Evolutionary conservation across 2,888 invertebrate genomes (phyloP).

Genomic region (Pollenia labialis): DNA sequence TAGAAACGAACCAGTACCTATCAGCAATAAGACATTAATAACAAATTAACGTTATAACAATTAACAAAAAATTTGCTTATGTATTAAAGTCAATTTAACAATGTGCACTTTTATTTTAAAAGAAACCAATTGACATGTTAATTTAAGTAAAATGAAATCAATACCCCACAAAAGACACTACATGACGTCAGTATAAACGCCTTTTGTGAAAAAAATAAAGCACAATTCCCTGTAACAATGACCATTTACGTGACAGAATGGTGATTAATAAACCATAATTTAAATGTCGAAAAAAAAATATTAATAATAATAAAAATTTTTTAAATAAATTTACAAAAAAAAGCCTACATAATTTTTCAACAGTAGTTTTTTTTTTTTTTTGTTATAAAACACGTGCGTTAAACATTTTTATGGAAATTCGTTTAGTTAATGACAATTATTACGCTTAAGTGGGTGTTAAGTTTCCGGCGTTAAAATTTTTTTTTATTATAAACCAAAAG

Average conservation of each 20-base stretch:
- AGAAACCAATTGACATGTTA: constrained; percentile 40
- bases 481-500: constrained; percentile 11
- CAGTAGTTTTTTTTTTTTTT: constrained; percentile 44
- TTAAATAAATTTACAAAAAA: constrained; percentile 10
- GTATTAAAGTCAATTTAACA: neutral
- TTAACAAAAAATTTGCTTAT: neutral
- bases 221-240: constrained; percentile 15
- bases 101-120: neutral
- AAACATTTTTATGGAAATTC: neutral
- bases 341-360: constrained; percentile 37
- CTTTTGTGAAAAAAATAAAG: constrained; percentile 3
- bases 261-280: constrained; percentile 66
- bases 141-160: constrained; percentile 17
- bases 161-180: constrained; percentile 5
- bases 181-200: constrained; percentile 66
- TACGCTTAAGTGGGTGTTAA: constrained; percentile 60
- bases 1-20: too few relatives aligned
- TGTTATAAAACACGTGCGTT: constrained; percentile 59
- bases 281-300: constrained; percentile 40
- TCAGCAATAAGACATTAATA: too few relatives aligned
- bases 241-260: constrained; percentile 55
- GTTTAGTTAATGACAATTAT: neutral
- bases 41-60: too few relatives aligned
- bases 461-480: constrained; percentile 65
- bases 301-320: neutral